phyloP scores from a whole-genome alignment of 2,113 vertebrate species.

The Chamaetylas fuelleborni region DNA sequence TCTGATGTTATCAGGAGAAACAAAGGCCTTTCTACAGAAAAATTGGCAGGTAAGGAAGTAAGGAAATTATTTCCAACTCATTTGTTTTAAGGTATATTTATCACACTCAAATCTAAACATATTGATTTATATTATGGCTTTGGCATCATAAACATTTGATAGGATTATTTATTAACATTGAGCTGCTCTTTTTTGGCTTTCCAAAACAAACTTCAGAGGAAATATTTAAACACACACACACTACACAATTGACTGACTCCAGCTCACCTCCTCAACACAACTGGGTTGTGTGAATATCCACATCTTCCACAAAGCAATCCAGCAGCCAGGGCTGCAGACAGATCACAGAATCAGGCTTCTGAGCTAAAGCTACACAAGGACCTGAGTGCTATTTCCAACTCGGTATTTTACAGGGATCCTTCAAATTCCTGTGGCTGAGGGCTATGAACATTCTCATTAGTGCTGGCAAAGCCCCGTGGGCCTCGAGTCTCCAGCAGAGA shows the following conservation, averaged over 20 bases:
- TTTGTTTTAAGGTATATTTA: slow-evolving; percentile 18
- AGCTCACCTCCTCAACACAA: not conserved
- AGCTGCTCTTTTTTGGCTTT: slow-evolving; percentile 13
- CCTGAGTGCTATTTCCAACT: not conserved
- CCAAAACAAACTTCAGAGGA: slow-evolving; percentile 1
- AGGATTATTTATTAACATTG: slow-evolving; percentile 33
- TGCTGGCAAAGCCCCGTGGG: not conserved
- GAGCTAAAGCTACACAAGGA: not conserved
- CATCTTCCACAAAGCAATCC: not conserved
- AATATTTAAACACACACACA: not conserved
- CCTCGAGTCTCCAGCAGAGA: not conserved
- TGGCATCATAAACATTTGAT: slow-evolving; percentile 42
- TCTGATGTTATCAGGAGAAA: slow-evolving; percentile 36
- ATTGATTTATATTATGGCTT: slow-evolving; percentile 41
- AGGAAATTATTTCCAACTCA: slow-evolving; percentile 31
- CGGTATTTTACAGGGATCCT: slow-evolving; percentile 9
- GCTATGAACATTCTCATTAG: not conserved
- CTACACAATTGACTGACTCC: not conserved
- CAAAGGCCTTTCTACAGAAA: not conserved
- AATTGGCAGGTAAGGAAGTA: slow-evolving; percentile 22
- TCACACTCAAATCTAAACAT: slow-evolving; percentile 16
- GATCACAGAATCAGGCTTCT: not conserved
- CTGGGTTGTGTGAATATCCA: not conserved
- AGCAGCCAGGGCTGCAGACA: not conserved
- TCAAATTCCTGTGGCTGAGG: slow-evolving; percentile 19